Evolutionary conservation across 2,797 vertebrate genomes (phyloP).

Genomic region (Amblyopsis hoosieri): DNA sequence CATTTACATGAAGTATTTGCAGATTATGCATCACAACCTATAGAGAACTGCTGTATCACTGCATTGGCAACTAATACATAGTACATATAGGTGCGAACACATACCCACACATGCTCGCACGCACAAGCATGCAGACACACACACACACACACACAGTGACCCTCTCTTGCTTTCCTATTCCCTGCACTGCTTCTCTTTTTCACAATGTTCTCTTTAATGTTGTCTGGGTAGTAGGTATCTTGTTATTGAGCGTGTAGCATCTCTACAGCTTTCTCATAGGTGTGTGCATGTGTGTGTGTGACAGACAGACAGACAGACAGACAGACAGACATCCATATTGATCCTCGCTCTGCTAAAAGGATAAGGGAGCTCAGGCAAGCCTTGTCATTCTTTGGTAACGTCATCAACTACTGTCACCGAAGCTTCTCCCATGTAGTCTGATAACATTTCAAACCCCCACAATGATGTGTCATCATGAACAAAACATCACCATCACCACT

Average conservation of each 20-base stretch:
- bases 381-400: slow-evolving; percentile 39
- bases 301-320: not conserved
- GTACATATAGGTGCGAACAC: not conserved
- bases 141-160: slow-evolving; percentile 13
- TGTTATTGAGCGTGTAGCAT: slow-evolving; percentile 43
- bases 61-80: too few species aligned
- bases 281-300: slow-evolving; percentile 10
- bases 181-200: slow-evolving; percentile 12
- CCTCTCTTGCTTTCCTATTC: slow-evolving; percentile 12
- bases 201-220: slow-evolving; percentile 38
- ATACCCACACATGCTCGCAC: not conserved
- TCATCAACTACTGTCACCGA: slow-evolving; percentile 38
- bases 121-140: slow-evolving; percentile 1
- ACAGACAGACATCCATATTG: slow-evolving; percentile 30
- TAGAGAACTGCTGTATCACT: too few species aligned
- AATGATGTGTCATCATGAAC: not conserved
- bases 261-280: not conserved
- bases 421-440: slow-evolving; percentile 7
- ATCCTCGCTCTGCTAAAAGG: slow-evolving; percentile 57
- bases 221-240: slow-evolving; percentile 26
- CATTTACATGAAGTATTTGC: too few species aligned
- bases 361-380: slow-evolving; percentile 49
- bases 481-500: too few species aligned
- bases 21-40: too few species aligned
- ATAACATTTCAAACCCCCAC: too few species aligned